Percentiles rank a stretch among this genome's conserved stretches.
Conservation (phyloP, 2,888 invertebrate species). For the Rotaria magnacalcarata region DNA sequence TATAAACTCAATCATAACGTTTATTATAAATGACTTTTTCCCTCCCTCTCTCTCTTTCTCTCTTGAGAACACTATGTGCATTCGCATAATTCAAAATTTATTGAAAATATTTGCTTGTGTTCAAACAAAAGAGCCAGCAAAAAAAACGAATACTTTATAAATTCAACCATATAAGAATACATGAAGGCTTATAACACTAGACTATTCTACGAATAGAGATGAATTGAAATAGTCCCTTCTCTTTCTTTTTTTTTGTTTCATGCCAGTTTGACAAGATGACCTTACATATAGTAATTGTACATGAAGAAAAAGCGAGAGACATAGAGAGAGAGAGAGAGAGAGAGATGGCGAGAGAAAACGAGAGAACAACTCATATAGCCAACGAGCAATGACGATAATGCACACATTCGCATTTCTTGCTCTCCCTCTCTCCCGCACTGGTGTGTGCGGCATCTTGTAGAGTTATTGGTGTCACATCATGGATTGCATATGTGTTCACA, state of each 20-base stretch:
- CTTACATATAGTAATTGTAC: constrained; percentile 29
- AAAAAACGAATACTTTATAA: not conserved
- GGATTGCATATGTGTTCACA: not conserved
- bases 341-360: not conserved
- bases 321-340: not conserved
- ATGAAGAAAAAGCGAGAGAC: not conserved
- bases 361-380: constrained; percentile 2
- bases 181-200: not conserved
- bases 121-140: not conserved
- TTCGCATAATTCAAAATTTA: not conserved
- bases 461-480: constrained; percentile 8
- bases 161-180: not conserved
- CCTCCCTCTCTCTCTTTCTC: not conserved
- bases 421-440: too few relatives aligned
- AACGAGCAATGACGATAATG: not conserved
- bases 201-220: not conserved
- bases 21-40: not conserved
- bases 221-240: not conserved
- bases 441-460: constrained; percentile 24
- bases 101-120: not conserved
- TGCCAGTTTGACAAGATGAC: constrained; percentile 29
- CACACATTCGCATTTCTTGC: not conserved
- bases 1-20: not conserved
- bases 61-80: not conserved
- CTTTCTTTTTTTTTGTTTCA: not conserved